Evolutionary conservation across 2,888 invertebrate species (phyloP), one percentile per base, ranked within the genome.

Genomic region (Lysandra coridon): DNA sequence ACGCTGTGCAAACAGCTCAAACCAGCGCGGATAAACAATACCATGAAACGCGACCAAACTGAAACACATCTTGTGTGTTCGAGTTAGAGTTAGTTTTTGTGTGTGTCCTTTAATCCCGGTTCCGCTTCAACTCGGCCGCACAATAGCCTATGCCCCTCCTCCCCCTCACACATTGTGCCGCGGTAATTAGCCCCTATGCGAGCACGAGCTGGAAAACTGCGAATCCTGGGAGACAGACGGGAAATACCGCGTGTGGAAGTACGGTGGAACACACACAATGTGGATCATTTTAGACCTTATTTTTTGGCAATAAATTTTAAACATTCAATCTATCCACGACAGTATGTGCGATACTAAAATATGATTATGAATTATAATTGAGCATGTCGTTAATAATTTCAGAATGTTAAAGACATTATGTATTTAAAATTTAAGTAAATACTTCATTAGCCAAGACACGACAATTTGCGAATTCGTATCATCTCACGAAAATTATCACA

Each of bases 21-120:
- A 77, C 82, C 64, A 77, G 78, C 80, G 80, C 80, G 81, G 78
- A 81, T 81, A 83, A 74, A 74, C 79, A 75, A 75, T 62, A 75
- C 7, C 60, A 60, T 62, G 57, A 78, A 57, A 40, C 23, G 12
- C 2, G 10, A 12, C 17, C 30, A 12, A 64, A 62, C 33, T 69
- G 17, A 69, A 78, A 33, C 14, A 49, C 44, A 69, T 23, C 10
- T 30, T 78, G 69, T 14, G 17, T 4, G 49, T 49, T 62, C 1
- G 49, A 69, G 33, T 17, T 69, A 69, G 44, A 78, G 40, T 44
- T n/a, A 4, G 64, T 62, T 30, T 62, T 78, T 23, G 62, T 30
- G 10, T 62, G 23, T n/a, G n/a, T 64, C 64, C 30, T 30, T 64
- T 7, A 17, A 60, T 17, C 12, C 30, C 64, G 30, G 62, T 62